Evolutionary conservation across 2,113 vertebrate genomes (phyloP).

Genomic region (Pedetes capensis): DNA sequence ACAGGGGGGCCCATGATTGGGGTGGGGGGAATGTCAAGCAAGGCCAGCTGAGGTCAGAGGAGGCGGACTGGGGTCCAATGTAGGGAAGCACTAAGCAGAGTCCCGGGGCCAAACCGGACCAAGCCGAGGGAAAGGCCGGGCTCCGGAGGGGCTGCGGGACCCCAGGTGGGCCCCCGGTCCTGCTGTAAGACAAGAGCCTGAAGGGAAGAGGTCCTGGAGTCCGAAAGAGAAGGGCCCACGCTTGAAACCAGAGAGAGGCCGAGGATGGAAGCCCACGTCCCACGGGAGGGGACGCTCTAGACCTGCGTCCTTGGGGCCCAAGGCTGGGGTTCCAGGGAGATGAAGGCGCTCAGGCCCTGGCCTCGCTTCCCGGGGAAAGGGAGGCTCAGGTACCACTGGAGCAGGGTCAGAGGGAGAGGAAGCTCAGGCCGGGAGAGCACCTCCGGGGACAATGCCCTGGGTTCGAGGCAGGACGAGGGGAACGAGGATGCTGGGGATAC

Average conservation of each 20-base stretch:
- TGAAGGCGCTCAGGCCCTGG: neutral
- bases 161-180: neutral
- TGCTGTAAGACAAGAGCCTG: neutral
- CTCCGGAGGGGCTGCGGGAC: neutral
- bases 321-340: neutral
- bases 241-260: neutral
- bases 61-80: neutral
- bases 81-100: neutral
- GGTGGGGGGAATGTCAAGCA: too few relatives aligned
- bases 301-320: neutral
- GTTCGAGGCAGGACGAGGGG: neutral
- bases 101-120: too few relatives aligned
- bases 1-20: too few relatives aligned
- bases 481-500: neutral
- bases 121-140: neutral
- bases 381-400: neutral
- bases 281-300: neutral
- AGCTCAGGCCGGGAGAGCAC: neutral
- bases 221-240: too few relatives aligned
- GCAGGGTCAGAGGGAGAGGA: neutral
- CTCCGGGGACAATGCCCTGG: neutral
- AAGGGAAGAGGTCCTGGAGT: neutral
- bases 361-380: neutral
- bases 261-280: neutral
- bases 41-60: neutral